Percentiles rank a stretch among this genome's conserved stretches.
Conservation (phyloP, 2,797 vertebrate genomes). For the Petrocephalus schoutedeni region DNA sequence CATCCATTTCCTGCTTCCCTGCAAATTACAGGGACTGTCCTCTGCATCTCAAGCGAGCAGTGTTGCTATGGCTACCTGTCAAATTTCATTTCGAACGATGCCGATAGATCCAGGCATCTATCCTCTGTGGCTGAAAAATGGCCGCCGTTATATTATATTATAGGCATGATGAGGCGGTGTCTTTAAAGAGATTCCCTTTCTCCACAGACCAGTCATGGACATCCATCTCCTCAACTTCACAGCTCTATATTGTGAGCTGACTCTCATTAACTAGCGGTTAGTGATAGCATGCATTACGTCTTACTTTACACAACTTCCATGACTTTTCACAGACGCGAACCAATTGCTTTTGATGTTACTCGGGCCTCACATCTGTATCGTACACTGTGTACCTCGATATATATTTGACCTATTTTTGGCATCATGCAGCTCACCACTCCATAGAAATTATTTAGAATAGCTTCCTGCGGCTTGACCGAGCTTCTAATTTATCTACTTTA, state of each 20-base stretch:
- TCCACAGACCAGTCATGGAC: background rate
- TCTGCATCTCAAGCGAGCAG: constrained; percentile 17
- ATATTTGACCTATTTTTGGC: background rate
- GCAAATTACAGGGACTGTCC: constrained; percentile 10
- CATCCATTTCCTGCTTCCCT: background rate
- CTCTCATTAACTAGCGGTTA: background rate
- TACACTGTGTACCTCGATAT: background rate
- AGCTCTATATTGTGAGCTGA: background rate
- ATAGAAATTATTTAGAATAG: background rate
- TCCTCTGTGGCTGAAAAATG: constrained; percentile 20
- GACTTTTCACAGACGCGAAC: background rate
- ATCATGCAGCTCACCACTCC: background rate
- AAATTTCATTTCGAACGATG: constrained; percentile 33
- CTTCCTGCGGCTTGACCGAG: background rate
- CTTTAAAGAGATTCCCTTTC: constrained; percentile 20
- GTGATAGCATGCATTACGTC: background rate
- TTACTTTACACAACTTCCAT: background rate
- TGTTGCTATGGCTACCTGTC: constrained; percentile 47
- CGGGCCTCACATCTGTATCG: background rate
- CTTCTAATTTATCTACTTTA: background rate
- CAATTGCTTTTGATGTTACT: background rate
- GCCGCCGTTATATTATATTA: background rate
- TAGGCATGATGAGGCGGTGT: constrained; percentile 25
- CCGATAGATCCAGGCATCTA: constrained; percentile 26
- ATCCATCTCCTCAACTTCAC: background rate